These are phyloP conservation scores for Python bivittatus DNA, from an alignment of 2,113 vertebrate species.

Conservation along the genomic window DNA sequence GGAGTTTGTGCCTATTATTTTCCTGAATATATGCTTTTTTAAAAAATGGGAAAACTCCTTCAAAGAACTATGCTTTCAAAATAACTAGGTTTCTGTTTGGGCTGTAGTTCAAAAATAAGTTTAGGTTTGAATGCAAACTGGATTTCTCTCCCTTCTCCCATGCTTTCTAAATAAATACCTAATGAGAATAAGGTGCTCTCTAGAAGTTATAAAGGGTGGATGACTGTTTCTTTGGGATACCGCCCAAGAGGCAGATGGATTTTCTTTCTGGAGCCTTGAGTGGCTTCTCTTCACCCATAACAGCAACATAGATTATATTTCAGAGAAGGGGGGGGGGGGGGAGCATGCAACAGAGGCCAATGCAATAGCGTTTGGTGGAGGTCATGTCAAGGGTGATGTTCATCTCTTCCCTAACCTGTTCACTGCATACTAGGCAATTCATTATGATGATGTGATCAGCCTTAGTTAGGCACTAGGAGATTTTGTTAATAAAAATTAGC, in stretches of 20 bases:
- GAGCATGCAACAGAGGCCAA: background rate
- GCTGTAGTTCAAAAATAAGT: background rate
- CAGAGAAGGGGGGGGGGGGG: background rate
- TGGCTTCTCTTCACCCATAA: background rate
- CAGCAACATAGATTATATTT: background rate
- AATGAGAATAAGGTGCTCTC: background rate
- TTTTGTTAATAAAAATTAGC: background rate
- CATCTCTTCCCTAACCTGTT: background rate
- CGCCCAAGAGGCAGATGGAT: background rate
- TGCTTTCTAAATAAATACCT: background rate
- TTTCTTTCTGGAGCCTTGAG: background rate
- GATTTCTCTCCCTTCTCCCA: background rate
- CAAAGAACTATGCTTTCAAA: background rate
- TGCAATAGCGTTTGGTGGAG: background rate
- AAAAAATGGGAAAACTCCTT: background rate
- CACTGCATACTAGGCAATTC: background rate
- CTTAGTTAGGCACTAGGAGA: background rate
- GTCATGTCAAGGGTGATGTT: background rate
- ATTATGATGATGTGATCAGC: background rate
- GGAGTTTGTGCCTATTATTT: background rate
- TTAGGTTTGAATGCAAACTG: background rate
- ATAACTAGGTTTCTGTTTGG: background rate
- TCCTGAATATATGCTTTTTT: background rate
- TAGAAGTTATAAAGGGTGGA: background rate
- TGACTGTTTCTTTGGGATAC: background rate